Evolutionary conservation across 2,888 invertebrate species (phyloP).

Genomic region (Troilus luridus): DNA sequence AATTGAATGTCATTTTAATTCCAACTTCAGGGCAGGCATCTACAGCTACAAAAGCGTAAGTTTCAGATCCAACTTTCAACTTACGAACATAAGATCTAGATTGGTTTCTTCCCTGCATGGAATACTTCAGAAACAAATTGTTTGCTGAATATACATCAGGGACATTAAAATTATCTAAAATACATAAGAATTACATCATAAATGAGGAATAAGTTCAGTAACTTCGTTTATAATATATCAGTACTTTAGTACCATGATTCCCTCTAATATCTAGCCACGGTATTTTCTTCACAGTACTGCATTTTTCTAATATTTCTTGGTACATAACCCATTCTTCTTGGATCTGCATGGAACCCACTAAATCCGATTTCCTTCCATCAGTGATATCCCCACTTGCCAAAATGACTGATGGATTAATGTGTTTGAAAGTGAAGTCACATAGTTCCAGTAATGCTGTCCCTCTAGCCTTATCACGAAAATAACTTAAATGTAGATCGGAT

Average conservation of each 20-base stretch:
- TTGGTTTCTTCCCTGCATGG: conserved; percentile 81
- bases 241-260: conserved; percentile 81
- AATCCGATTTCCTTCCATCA: conserved; percentile 87
- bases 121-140: conserved; percentile 85
- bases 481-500: conserved; percentile 90
- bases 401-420: conserved; percentile 82
- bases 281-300: conserved; percentile 78
- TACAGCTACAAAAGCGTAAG: conserved; percentile 86
- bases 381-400: conserved; percentile 90
- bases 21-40: conserved; percentile 92
- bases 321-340: conserved; percentile 88
- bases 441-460: conserved; percentile 85
- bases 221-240: conserved; percentile 22
- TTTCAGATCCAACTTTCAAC: conserved; percentile 71
- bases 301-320: conserved; percentile 77
- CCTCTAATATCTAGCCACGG: conserved; percentile 92
- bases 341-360: conserved; percentile 86
- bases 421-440: conserved; percentile 80
- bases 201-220: neutral
- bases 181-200: conserved; percentile 9
- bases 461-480: conserved; percentile 82
- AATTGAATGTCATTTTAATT: conserved; percentile 89
- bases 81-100: conserved; percentile 82
- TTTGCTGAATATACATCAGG: conserved; percentile 77
- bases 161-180: conserved; percentile 91